phyloP scores from a whole-genome alignment of 2,888 invertebrate species.

The Cantharis flavilabris region DNA sequence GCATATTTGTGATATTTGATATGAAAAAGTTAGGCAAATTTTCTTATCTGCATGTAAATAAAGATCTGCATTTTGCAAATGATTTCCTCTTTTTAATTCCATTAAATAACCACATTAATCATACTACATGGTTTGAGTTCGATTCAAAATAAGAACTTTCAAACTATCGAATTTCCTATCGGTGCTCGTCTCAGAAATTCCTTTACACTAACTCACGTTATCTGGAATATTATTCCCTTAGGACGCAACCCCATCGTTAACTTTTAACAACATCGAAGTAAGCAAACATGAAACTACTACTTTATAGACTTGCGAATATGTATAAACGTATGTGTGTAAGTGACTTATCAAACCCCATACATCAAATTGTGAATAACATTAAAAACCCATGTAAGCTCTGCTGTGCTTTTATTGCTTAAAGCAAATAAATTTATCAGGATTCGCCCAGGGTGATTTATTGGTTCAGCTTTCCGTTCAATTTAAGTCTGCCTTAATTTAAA shows the following conservation, averaged over 20 bases:
- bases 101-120: neutral
- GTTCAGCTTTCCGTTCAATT: neutral
- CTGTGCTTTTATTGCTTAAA: neutral
- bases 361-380: neutral
- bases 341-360: neutral
- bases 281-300: neutral
- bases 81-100: neutral
- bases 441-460: neutral
- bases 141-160: neutral
- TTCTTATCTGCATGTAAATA: neutral
- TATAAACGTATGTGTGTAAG: neutral
- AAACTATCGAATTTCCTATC: constrained; percentile 1
- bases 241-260: constrained; percentile 1
- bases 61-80: neutral
- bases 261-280: neutral
- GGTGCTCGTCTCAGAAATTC: neutral
- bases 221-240: constrained; percentile 2
- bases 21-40: neutral
- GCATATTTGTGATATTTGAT: neutral
- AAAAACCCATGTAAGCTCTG: neutral
- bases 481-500: neutral
- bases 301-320: neutral
- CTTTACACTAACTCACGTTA: constrained; percentile 3
- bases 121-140: neutral
- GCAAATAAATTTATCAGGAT: neutral